Base-by-base conservation (phyloP, 2,113 vertebrate species). In the Ondatra zibethicus region DNA sequence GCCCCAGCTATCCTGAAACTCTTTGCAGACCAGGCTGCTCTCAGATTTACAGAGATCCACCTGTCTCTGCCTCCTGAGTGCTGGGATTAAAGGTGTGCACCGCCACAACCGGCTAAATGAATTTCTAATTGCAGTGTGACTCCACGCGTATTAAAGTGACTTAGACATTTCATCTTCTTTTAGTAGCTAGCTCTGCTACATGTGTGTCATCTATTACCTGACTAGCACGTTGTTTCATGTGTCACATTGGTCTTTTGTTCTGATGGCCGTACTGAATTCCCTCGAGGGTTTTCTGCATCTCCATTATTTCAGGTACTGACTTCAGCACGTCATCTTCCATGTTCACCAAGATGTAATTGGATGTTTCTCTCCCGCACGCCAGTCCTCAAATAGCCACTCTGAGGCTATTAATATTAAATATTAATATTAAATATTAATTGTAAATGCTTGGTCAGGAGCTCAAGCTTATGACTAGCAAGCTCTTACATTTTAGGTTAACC, bases 311-410 rank as follows among this genome's bases (percentile, higher is more conserved):
- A 63, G 98, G 98, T 6, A 99, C 92, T 0, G 98, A 98, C 98
- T 99, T 99, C 90, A 99, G 50, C 99, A 99, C 98, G 93, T 98
- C 98, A 91, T 99, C 99, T 98, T 99, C 99, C 3, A 99, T 97
- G 52, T 98, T 96, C 77, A 52, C 33, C 50, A 50, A 50, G 50
- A 50, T 50, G 10, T 50, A 50, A 50, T 50, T 10, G 10, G 50
- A 50, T 10, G 50, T 50, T 8, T 50, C 50, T 50, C 50, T 50
- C 50, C 50, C 50, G 11, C 50, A 50, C 10, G 50, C 10, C 50
- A 50, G 50, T 50, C 11, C 50, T 50, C 50, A 50, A 50, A 50
- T 50, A 50, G 50, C 50, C 50, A 50, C 50, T 50, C 50, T 50
- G 50, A 50, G 50, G 50, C 50, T 47, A n/a, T n/a, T n/a, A n/a